Percentiles rank a stretch among this genome's conserved stretches.
Evolutionary conservation across 2,113 vertebrate species (phyloP).

Genomic region (Ailuropoda melanoleuca): DNA sequence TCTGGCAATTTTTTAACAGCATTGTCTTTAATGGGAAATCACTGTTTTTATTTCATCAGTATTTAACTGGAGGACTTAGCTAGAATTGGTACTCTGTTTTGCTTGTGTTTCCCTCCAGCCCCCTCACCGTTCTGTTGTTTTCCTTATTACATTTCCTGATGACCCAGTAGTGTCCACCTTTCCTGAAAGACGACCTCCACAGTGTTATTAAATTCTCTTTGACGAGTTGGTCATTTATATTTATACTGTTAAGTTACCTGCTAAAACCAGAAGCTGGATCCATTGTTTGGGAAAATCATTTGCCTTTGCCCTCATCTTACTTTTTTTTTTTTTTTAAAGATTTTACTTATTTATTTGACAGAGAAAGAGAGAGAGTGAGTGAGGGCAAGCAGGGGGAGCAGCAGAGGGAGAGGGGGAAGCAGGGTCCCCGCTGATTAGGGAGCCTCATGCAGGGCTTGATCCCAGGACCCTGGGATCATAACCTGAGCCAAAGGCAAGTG

Average conservation of each 20-base stretch:
- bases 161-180: background rate
- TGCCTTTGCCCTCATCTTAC: background rate
- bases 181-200: background rate
- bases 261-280: background rate
- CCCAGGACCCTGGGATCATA: too few relatives aligned
- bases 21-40: background rate
- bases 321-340: too few relatives aligned
- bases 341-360: too few relatives aligned
- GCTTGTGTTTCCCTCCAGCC: background rate
- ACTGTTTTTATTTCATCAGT: background rate
- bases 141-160: background rate
- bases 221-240: background rate
- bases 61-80: background rate
- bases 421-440: too few relatives aligned
- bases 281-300: background rate
- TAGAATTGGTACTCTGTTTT: background rate
- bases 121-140: background rate
- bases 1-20: background rate
- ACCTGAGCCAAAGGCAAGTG: too few relatives aligned
- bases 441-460: too few relatives aligned
- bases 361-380: too few relatives aligned
- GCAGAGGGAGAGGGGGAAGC: too few relatives aligned
- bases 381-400: too few relatives aligned
- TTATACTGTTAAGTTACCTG: background rate
- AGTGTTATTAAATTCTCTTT: background rate